A percentile compares a stretch with the other conserved stretches of the same genome.
Conservation (phyloP, 1,140 invertebrate species). For the Brachionus sp. region DNA sequence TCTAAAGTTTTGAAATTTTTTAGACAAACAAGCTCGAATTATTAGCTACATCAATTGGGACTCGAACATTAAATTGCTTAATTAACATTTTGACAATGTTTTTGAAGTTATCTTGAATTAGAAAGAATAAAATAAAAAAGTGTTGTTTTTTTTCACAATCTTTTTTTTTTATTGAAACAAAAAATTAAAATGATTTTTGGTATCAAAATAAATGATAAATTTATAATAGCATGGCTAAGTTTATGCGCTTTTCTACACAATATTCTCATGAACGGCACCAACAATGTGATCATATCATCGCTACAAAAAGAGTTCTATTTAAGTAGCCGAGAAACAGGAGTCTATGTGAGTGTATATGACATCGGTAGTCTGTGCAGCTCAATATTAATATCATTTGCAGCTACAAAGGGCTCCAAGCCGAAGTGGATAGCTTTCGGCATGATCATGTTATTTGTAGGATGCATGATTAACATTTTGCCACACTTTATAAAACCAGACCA, state of each 20-base stretch:
- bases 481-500: constrained; percentile 22
- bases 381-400: constrained; percentile 6
- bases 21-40: not conserved
- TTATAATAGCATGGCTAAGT: constrained; percentile 35
- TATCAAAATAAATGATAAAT: constrained; percentile 27
- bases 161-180: constrained; percentile 10
- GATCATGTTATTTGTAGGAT: constrained; percentile 12
- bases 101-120: constrained; percentile 41
- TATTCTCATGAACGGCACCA: constrained; percentile 40
- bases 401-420: constrained; percentile 18
- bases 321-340: constrained; percentile 18
- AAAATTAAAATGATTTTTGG: constrained; percentile 24
- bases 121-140: not conserved
- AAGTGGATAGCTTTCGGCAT: constrained; percentile 36
- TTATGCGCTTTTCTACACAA: constrained; percentile 33
- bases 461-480: constrained; percentile 27
- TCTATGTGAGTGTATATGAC: constrained; percentile 38
- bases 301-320: constrained; percentile 44
- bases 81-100: constrained; percentile 38
- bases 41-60: not conserved
- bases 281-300: constrained; percentile 37
- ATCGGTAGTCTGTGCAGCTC: constrained; percentile 34
- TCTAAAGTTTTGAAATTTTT: constrained; percentile 31
- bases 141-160: constrained; percentile 10
- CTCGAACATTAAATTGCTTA: constrained; percentile 5